Conservation (phyloP, 2,797 vertebrate genomes). For the Scolopax bukidnonensis region DNA sequence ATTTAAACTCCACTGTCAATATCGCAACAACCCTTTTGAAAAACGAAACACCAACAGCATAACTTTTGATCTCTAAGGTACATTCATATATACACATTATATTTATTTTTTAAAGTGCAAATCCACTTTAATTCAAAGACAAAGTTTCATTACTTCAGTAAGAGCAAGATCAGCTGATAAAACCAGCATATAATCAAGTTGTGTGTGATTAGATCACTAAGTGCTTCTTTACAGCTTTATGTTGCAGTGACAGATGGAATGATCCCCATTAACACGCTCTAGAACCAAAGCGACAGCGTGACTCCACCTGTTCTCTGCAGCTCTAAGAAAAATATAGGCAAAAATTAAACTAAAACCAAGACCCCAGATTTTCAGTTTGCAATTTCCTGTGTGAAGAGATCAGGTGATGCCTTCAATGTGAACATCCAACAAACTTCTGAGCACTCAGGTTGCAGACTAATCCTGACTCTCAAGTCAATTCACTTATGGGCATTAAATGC, state of each 20-base stretch:
- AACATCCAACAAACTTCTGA: background rate
- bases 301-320: background rate
- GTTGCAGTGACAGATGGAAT: background rate
- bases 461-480: background rate
- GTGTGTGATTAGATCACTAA: background rate
- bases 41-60: background rate
- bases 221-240: background rate
- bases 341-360: background rate
- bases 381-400: background rate
- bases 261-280: background rate
- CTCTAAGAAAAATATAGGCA: background rate
- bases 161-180: background rate
- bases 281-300: background rate
- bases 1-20: slow-evolving; percentile 25
- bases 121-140: background rate
- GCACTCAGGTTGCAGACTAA: background rate
- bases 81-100: background rate
- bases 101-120: background rate
- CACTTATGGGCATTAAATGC: background rate
- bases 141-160: background rate
- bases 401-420: background rate
- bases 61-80: background rate
- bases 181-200: background rate
- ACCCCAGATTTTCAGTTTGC: background rate
- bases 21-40: background rate